phyloP scores from a whole-genome alignment of 2,888 invertebrate genomes.

The Hyles lineata region DNA sequence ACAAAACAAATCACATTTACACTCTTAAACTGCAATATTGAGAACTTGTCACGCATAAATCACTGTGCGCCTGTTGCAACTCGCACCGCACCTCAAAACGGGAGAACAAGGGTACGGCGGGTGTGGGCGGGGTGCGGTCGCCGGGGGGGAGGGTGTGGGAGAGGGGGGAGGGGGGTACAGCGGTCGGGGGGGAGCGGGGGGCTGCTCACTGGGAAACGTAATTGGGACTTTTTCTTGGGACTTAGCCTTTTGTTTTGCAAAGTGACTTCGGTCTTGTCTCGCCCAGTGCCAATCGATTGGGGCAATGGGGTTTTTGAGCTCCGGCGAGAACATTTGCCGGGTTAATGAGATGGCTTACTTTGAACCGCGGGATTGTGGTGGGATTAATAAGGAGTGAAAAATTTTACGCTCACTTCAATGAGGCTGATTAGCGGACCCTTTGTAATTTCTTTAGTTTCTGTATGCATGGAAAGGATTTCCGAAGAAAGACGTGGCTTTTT shows the following conservation, averaged over 20 bases:
- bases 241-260: constrained; percentile 81
- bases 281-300: constrained; percentile 67
- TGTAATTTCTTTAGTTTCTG: background rate
- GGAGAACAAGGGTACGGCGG: constrained; percentile 28
- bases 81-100: constrained; percentile 28
- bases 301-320: constrained; percentile 41
- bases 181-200: constrained; percentile 40
- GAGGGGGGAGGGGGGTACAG: constrained; percentile 31
- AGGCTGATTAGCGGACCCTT: constrained; percentile 1
- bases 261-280: constrained; percentile 76
- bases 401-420: background rate
- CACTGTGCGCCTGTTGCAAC: constrained; percentile 16
- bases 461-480: constrained; percentile 5
- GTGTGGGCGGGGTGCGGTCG: constrained; percentile 33
- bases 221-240: constrained; percentile 83
- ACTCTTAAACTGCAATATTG: background rate
- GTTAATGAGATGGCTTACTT: constrained; percentile 27
- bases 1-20: background rate
- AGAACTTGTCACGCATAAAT: constrained; percentile 28
- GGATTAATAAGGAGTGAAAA: constrained; percentile 19
- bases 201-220: constrained; percentile 66
- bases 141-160: constrained; percentile 30
- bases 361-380: constrained; percentile 19
- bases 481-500: background rate
- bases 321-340: constrained; percentile 17